Evolutionary conservation across 2,888 invertebrate genomes (phyloP).

Genomic region (Lingula anatina): DNA sequence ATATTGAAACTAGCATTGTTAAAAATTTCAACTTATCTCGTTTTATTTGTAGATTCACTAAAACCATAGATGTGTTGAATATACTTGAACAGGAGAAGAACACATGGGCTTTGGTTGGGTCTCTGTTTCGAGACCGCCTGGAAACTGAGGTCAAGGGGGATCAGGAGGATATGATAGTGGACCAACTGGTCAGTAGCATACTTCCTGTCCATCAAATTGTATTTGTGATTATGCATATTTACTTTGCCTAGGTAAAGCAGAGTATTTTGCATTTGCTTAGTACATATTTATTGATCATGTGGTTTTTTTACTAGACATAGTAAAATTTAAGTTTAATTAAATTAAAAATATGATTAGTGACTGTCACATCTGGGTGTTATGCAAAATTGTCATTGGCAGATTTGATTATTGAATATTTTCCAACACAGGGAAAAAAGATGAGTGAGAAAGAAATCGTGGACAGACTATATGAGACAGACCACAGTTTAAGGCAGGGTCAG

Average conservation of each 20-base stretch:
- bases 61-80: constrained; percentile 29
- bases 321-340: no score
- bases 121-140: constrained; percentile 76
- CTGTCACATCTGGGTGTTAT: no score
- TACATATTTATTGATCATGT: no score
- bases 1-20: not conserved
- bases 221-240: no score
- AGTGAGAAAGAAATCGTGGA: constrained; percentile 63
- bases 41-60: constrained; percentile 30
- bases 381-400: no score
- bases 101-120: constrained; percentile 80
- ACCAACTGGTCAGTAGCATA: constrained; percentile 10
- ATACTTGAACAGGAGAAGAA: constrained; percentile 73
- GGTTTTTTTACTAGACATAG: no score
- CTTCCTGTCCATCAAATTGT: no score
- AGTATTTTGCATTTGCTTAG: no score
- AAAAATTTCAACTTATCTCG: not conserved
- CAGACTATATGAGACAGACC: constrained; percentile 59
- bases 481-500: constrained; percentile 60
- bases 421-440: constrained; percentile 39
- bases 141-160: constrained; percentile 37
- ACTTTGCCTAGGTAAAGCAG: no score
- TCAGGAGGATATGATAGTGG: constrained; percentile 14
- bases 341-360: no score
- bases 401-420: not conserved